phyloP scores from a whole-genome alignment of 1,140 invertebrate genomes.

The Bombus pyrosoma region DNA sequence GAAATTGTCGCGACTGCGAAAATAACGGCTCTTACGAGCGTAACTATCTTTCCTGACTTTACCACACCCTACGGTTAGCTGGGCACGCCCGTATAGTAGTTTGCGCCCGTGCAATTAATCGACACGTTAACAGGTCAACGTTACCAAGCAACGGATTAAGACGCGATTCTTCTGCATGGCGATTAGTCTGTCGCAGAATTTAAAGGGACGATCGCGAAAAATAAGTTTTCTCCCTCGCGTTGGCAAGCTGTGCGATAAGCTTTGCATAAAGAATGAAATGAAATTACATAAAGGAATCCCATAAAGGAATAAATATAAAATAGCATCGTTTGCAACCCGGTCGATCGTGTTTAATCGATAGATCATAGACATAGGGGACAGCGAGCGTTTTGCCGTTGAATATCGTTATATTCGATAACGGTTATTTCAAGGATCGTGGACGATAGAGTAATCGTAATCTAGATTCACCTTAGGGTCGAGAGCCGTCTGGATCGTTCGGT shows the following conservation, averaged over 20 bases:
- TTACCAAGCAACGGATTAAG: constrained; percentile 13
- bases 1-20: no score
- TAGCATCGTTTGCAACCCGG: no score
- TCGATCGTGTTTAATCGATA: not conserved
- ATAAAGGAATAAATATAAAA: not conserved
- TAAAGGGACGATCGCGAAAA: not conserved
- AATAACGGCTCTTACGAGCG: no score
- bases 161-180: not conserved
- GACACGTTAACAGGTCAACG: not conserved
- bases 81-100: not conserved
- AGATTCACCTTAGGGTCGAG: constrained; percentile 16
- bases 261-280: no score
- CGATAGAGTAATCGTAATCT: constrained; percentile 50
- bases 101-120: constrained; percentile 39
- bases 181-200: not conserved
- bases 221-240: not conserved
- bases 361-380: not conserved
- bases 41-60: no score
- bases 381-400: not conserved
- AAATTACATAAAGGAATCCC: no score
- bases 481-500: constrained; percentile 36
- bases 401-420: not conserved
- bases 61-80: no score
- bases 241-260: no score
- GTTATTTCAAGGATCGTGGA: constrained; percentile 25